A percentile compares a stretch with the other conserved stretches of the same genome.
Evolutionary conservation across 2,113 vertebrate species (phyloP).

Genomic region (Prionailurus viverrinus): DNA sequence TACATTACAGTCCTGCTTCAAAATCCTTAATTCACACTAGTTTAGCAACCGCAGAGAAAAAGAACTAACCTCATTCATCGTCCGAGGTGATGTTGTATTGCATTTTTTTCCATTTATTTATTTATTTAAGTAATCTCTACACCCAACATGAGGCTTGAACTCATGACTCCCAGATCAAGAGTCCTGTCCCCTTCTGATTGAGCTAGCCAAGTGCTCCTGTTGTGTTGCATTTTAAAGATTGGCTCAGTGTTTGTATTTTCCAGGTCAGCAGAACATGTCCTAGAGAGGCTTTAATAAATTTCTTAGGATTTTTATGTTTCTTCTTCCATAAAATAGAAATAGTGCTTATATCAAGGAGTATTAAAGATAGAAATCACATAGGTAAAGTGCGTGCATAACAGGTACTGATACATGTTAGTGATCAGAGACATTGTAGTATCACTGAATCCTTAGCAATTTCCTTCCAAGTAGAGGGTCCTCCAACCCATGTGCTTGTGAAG

Average conservation of each 20-base stretch:
- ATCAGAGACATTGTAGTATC: not conserved
- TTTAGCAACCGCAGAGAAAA: constrained; percentile 58
- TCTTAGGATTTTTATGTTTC: constrained; percentile 18
- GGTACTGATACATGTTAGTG: not conserved
- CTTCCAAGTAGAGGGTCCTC: not conserved
- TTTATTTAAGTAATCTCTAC: not conserved
- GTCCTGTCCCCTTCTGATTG: not conserved
- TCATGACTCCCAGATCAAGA: not conserved
- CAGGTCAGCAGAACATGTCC: not conserved
- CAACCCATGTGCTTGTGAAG: not conserved
- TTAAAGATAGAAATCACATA: not conserved
- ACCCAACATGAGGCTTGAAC: not conserved
- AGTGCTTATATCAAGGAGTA: not conserved
- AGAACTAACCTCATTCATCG: constrained; percentile 46
- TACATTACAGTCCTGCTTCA: constrained; percentile 61
- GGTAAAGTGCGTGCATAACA: not conserved
- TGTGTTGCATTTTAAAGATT: constrained; percentile 67
- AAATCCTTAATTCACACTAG: constrained; percentile 64
- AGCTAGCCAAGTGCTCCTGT: not conserved
- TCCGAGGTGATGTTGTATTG: constrained; percentile 19
- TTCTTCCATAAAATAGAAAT: not conserved
- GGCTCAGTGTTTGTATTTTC: constrained; percentile 50
- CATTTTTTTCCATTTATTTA: constrained; percentile 22
- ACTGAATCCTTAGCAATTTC: constrained; percentile 13
- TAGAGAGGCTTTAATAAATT: not conserved